These are phyloP conservation scores for Drosophila paucipuncta DNA, from an alignment of 2,888 invertebrate genomes.

Conservation along the genomic window DNA sequence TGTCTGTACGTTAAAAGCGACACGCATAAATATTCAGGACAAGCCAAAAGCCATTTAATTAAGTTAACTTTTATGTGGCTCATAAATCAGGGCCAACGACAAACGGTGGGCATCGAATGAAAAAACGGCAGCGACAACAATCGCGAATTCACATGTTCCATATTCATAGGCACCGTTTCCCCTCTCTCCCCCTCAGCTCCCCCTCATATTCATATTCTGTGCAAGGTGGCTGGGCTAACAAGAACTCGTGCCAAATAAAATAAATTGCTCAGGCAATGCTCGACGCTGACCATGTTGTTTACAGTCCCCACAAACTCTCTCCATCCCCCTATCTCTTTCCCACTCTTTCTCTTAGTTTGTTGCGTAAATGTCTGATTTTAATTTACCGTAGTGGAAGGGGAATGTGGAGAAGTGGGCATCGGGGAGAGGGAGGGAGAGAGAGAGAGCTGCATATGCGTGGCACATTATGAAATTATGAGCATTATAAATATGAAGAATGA, in stretches of 20 bases:
- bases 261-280: conserved; percentile 58
- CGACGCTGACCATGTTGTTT: conserved; percentile 82
- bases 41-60: conserved; percentile 75
- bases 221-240: conserved; percentile 62
- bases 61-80: conserved; percentile 79
- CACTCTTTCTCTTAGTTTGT: neutral
- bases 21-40: conserved; percentile 69
- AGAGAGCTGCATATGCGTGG: conserved; percentile 70
- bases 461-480: conserved; percentile 83
- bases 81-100: conserved; percentile 68
- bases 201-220: conserved; percentile 33
- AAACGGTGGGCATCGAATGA: conserved; percentile 63
- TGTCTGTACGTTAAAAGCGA: conserved; percentile 6
- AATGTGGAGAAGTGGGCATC: conserved; percentile 2
- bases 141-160: conserved; percentile 63
- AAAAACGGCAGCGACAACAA: conserved; percentile 42
- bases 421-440: conserved; percentile 1
- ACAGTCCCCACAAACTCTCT: conserved; percentile 4
- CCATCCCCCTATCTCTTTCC: neutral
- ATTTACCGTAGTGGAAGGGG: conserved; percentile 43
- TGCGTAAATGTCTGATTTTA: conserved; percentile 63
- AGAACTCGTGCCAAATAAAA: conserved; percentile 67
- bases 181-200: neutral
- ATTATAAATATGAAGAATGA: conserved; percentile 85
- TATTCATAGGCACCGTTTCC: conserved; percentile 57